phyloP scores from a whole-genome alignment of 2,888 invertebrate genomes.

The Lepidocyrtinus sp. region DNA sequence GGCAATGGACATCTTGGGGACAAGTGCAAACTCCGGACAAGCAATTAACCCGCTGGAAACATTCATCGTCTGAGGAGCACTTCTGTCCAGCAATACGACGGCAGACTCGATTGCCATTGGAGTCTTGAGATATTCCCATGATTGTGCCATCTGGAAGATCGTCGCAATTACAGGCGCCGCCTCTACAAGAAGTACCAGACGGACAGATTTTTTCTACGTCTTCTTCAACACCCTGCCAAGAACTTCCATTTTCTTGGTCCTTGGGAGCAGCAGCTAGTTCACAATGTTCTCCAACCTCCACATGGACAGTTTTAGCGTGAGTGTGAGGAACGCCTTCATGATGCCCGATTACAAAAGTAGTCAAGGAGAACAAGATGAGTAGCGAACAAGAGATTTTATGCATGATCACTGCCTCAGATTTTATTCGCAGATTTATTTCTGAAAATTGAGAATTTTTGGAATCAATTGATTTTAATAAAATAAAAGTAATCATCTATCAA shows the following conservation, averaged over 20 bases:
- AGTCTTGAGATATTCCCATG: slow-evolving; percentile 31
- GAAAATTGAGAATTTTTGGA: too few relatives aligned
- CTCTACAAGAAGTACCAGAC: slow-evolving; percentile 41
- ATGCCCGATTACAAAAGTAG: neutral
- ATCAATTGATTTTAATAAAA: too few relatives aligned
- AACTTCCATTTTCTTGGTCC: slow-evolving; percentile 26
- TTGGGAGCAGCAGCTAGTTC: slow-evolving; percentile 41
- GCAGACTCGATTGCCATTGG: slow-evolving; percentile 26
- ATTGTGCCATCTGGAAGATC: slow-evolving; percentile 51
- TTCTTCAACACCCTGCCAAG: slow-evolving; percentile 53
- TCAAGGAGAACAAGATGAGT: neutral
- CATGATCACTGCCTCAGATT: too few relatives aligned
- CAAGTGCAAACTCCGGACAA: slow-evolving; percentile 45
- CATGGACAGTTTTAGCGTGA: slow-evolving; percentile 17
- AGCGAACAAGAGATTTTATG: too few relatives aligned
- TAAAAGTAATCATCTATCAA: too few relatives aligned
- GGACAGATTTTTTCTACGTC: slow-evolving; percentile 49
- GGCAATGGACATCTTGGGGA: slow-evolving; percentile 32
- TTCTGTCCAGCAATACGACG: slow-evolving; percentile 49
- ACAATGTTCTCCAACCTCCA: slow-evolving; percentile 40
- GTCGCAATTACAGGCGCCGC: slow-evolving; percentile 54
- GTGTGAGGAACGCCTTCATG: neutral
- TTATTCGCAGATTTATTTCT: too few relatives aligned
- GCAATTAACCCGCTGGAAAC: slow-evolving; percentile 41
- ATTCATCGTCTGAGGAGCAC: slow-evolving; percentile 32